A percentile compares a stretch with the other conserved stretches of the same genome.
phyloP scores from a whole-genome alignment of 2,113 vertebrate genomes.

The Nothocercus julius region DNA sequence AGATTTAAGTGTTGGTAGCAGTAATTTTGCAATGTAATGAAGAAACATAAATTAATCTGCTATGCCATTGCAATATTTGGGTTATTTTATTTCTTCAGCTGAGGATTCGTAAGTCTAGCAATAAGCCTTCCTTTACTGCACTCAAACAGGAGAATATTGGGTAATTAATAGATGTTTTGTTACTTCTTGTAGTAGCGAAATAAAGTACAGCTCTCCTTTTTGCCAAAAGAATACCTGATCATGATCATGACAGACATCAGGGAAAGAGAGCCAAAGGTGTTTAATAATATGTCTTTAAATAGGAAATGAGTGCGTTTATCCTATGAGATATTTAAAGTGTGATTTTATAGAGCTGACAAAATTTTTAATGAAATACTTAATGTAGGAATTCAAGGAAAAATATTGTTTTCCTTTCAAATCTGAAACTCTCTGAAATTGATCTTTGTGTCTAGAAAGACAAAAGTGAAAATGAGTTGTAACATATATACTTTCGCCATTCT shows the following conservation, averaged over 20 bases:
- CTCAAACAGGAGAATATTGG: background rate
- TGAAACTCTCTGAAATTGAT: background rate
- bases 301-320: background rate
- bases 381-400: background rate
- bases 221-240: background rate
- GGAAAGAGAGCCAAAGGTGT: background rate
- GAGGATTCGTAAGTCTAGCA: background rate
- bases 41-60: background rate
- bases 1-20: background rate
- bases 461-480: background rate
- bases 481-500: background rate
- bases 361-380: background rate
- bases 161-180: background rate
- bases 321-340: background rate
- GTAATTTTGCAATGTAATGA: background rate
- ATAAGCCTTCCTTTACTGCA: background rate
- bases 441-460: background rate
- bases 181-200: background rate
- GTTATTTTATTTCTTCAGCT: background rate
- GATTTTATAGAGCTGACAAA: background rate
- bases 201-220: background rate
- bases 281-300: background rate
- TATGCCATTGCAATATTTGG: background rate
- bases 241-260: background rate
- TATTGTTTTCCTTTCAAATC: background rate